These are phyloP conservation scores for Drosophila melanica DNA, from an alignment of 1,140 invertebrate species.

Conservation along the genomic window DNA sequence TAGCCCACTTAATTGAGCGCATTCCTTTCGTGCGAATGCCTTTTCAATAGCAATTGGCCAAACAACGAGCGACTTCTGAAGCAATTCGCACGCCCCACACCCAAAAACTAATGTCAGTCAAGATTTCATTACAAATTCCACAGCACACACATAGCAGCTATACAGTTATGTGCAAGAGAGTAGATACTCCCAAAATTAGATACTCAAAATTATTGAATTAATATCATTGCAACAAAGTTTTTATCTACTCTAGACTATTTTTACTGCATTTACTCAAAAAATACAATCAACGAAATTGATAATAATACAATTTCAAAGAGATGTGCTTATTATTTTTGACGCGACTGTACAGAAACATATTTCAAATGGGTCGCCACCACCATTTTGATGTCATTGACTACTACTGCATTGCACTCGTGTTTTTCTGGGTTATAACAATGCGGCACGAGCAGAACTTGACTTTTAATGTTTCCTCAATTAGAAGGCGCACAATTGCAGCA, in stretches of 20 bases:
- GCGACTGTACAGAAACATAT: slow-evolving; percentile 1
- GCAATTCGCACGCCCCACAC: slow-evolving; percentile 45
- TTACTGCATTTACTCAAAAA: no score
- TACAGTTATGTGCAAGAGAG: no score
- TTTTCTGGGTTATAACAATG: slow-evolving; percentile 82
- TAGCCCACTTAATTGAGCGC: slow-evolving; percentile 73
- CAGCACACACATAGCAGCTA: background rate
- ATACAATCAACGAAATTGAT: no score
- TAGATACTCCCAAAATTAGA: no score
- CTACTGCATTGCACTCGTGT: slow-evolving; percentile 79
- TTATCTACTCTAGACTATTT: no score
- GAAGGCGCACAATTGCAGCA: slow-evolving; percentile 71
- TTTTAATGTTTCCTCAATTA: slow-evolving; percentile 82
- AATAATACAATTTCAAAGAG: no score
- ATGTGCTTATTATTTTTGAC: background rate
- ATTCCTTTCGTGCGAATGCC: slow-evolving; percentile 52
- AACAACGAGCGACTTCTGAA: slow-evolving; percentile 40
- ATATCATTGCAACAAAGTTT: no score
- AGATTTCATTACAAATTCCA: slow-evolving; percentile 67
- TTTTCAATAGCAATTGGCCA: slow-evolving; percentile 61
- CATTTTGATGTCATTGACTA: slow-evolving; percentile 35
- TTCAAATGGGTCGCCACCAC: slow-evolving; percentile 2
- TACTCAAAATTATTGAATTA: no score
- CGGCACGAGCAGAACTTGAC: slow-evolving; percentile 77
- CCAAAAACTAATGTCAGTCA: slow-evolving; percentile 60